Percentiles rank a stretch among this genome's conserved stretches.
These are phyloP conservation scores for Enteromius trimaculatus DNA, from an alignment of 2,797 vertebrate genomes.

Conservation along the genomic window DNA sequence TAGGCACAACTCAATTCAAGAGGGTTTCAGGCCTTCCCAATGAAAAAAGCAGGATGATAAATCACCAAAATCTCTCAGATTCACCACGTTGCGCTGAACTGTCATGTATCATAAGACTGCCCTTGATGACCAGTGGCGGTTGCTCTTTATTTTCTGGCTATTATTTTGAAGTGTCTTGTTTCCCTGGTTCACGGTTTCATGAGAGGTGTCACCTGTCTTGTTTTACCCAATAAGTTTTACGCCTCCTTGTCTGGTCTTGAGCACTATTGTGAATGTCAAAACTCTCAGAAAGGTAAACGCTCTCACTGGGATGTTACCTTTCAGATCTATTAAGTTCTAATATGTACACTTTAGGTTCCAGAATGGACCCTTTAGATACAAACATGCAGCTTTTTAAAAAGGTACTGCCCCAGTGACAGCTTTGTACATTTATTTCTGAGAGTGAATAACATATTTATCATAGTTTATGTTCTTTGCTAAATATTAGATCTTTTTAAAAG, in stretches of 20 bases:
- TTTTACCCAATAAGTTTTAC: neutral
- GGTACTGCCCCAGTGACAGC: too few relatives aligned
- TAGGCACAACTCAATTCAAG: conserved; percentile 11
- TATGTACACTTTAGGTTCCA: too few relatives aligned
- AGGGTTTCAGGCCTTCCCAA: conserved; percentile 18
- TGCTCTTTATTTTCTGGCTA: conserved; percentile 26
- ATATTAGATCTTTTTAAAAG: neutral
- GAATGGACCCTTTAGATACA: too few relatives aligned
- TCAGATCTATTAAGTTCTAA: too few relatives aligned
- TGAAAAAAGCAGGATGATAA: neutral
- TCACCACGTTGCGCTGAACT: neutral
- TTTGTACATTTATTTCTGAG: too few relatives aligned
- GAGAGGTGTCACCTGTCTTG: too few relatives aligned
- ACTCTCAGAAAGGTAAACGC: too few relatives aligned
- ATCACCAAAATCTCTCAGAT: conserved; percentile 18
- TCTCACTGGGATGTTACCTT: too few relatives aligned
- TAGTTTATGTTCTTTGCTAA: neutral
- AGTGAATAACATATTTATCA: neutral
- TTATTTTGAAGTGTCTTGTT: conserved; percentile 3
- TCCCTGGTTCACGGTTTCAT: neutral
- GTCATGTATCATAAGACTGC: conserved; percentile 18
- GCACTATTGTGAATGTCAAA: neutral
- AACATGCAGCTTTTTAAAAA: too few relatives aligned
- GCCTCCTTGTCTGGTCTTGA: neutral
- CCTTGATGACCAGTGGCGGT: neutral